These are phyloP conservation scores for Brienomyrus brachyistius DNA, from an alignment of 2,113 vertebrate genomes.

Conservation along the genomic window DNA sequence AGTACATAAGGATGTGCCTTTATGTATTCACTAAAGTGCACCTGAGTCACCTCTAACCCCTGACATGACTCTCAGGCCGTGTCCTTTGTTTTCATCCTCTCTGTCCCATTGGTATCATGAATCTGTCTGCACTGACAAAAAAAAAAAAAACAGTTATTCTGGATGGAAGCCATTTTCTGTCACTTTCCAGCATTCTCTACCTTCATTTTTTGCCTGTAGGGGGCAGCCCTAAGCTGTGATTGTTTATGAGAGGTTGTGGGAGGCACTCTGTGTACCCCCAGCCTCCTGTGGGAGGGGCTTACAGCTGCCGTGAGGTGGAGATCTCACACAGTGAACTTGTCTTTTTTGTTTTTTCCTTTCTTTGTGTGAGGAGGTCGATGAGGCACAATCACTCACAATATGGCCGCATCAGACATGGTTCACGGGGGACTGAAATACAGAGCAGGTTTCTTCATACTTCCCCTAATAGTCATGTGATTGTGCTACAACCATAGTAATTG, in stretches of 20 bases:
- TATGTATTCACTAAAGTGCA: neutral
- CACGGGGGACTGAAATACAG: neutral
- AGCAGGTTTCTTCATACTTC: neutral
- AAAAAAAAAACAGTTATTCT: neutral
- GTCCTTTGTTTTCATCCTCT: slow-evolving; percentile 53
- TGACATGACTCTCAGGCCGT: slow-evolving; percentile 35
- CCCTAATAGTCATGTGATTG: neutral
- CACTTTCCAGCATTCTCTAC: neutral
- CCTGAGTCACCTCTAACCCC: neutral
- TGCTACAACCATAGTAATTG: neutral
- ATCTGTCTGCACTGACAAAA: neutral
- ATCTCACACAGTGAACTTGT: slow-evolving; percentile 46
- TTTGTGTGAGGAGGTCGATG: slow-evolving; percentile 23
- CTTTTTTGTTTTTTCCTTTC: slow-evolving; percentile 35
- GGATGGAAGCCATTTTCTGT: neutral
- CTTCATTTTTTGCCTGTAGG: neutral
- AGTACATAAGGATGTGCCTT: neutral
- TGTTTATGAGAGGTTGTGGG: neutral
- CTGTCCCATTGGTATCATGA: neutral
- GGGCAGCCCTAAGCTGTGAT: neutral
- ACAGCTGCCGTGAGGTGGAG: slow-evolving; percentile 35
- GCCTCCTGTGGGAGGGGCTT: neutral
- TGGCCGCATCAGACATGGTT: neutral
- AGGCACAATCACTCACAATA: neutral
- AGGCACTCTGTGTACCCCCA: neutral